Evolutionary conservation across 2,113 vertebrate genomes (phyloP).

Genomic region (Lamprotornis superbus): DNA sequence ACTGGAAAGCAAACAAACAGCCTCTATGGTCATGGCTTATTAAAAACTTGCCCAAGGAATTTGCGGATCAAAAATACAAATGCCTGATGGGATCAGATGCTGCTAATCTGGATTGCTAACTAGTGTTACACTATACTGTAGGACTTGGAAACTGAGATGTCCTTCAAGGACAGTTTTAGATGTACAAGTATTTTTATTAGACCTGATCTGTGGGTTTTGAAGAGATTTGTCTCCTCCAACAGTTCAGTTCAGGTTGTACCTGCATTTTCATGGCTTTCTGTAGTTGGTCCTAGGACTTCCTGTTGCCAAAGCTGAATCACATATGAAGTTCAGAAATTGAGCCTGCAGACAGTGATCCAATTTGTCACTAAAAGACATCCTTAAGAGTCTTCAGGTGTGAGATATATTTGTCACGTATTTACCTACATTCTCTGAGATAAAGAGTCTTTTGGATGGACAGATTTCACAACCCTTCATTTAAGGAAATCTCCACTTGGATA

Average conservation of each 20-base stretch:
- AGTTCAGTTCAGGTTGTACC: not conserved
- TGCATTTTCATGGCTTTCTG: not conserved
- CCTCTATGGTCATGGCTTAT: not conserved
- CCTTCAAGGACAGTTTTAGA: not conserved
- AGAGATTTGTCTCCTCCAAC: not conserved
- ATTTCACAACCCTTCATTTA: not conserved
- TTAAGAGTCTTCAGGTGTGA: not conserved
- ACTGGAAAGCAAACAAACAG: not conserved
- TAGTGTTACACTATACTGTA: not conserved
- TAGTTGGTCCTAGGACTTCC: not conserved
- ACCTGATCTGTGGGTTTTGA: not conserved
- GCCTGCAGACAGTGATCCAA: not conserved
- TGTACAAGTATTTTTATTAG: not conserved
- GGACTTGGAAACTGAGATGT: not conserved
- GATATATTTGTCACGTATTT: not conserved
- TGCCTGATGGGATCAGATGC: not conserved
- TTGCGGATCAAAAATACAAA: not conserved
- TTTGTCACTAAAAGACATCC: not conserved
- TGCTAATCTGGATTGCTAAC: not conserved
- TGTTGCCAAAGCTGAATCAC: not conserved
- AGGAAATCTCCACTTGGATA: not conserved
- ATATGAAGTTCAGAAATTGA: not conserved
- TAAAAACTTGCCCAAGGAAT: not conserved
- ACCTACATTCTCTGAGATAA: not conserved
- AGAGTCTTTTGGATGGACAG: not conserved